phyloP scores from a whole-genome alignment of 2,888 invertebrate species.

The Bombylius discolor region DNA sequence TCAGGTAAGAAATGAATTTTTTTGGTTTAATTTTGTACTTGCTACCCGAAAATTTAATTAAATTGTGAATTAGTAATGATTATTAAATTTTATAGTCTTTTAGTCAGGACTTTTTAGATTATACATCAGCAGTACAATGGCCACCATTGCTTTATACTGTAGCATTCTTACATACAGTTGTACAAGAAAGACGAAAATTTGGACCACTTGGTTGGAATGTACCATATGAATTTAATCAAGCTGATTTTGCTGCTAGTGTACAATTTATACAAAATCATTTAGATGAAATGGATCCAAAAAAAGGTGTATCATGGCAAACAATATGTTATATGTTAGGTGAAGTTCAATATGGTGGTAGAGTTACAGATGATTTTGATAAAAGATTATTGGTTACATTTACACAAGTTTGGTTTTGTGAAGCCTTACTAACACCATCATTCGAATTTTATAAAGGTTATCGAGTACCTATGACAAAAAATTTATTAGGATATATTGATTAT shows the following conservation, averaged over 20 bases:
- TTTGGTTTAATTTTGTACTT: conserved; percentile 21
- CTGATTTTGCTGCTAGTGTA: conserved; percentile 89
- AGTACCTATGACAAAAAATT: conserved; percentile 71
- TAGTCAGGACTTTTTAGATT: conserved; percentile 78
- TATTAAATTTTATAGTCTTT: conserved; percentile 23
- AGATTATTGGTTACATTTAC: conserved; percentile 85
- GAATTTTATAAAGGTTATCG: conserved; percentile 89
- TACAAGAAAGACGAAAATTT: conserved; percentile 90
- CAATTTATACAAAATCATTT: conserved; percentile 94
- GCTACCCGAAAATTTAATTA: background rate
- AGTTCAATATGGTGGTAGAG: conserved; percentile 75
- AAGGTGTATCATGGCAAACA: conserved; percentile 94
- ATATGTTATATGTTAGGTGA: conserved; percentile 96
- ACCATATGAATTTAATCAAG: conserved; percentile 88
- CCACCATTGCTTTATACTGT: conserved; percentile 86
- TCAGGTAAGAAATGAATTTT: conserved; percentile 38
- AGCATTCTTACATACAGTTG: conserved; percentile 87
- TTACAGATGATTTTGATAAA: conserved; percentile 96
- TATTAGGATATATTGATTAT: conserved; percentile 71
- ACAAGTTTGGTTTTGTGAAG: conserved; percentile 90
- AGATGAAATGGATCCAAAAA: conserved; percentile 93
- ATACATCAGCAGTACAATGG: conserved; percentile 85
- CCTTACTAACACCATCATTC: conserved; percentile 72
- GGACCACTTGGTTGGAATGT: conserved; percentile 96
- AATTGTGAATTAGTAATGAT: background rate